Evolutionary conservation across 2,888 invertebrate species (phyloP).

Genomic region (Dynastes tityus): DNA sequence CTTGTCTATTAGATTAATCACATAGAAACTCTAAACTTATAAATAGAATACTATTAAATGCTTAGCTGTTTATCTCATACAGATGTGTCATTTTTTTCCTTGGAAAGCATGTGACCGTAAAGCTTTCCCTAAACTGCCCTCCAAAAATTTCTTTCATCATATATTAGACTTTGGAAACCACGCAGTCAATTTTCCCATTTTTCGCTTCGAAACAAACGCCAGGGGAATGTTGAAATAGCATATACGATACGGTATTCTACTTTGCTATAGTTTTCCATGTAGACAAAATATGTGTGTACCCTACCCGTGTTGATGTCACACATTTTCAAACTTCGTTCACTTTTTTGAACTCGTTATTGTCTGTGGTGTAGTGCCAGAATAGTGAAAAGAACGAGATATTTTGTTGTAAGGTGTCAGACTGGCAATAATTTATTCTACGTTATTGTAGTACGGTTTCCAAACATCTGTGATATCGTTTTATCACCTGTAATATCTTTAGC

Average conservation of each 20-base stretch:
- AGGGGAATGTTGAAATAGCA: constrained; percentile 5
- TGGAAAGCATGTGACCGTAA: too few relatives aligned
- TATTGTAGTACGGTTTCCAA: constrained; percentile 2
- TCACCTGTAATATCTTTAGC: neutral
- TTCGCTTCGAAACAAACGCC: neutral
- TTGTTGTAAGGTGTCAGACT: neutral
- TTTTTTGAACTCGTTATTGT: constrained; percentile 32
- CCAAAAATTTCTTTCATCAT: too few relatives aligned
- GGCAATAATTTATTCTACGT: constrained; percentile 2
- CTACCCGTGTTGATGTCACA: constrained; percentile 19
- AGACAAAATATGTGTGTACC: constrained; percentile 27
- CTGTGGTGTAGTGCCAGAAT: neutral
- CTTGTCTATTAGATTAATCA: too few relatives aligned
- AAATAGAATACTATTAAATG: too few relatives aligned
- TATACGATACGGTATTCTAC: constrained; percentile 17
- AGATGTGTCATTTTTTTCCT: too few relatives aligned
- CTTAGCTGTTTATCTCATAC: too few relatives aligned
- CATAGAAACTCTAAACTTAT: too few relatives aligned
- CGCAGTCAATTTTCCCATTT: constrained; percentile 2
- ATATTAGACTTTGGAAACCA: neutral
- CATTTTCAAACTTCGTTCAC: constrained; percentile 30
- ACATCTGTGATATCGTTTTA: constrained; percentile 4
- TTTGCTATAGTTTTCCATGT: constrained; percentile 15
- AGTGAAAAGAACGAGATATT: constrained; percentile 2
- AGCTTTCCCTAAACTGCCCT: too few relatives aligned